These are phyloP conservation scores for Clupea harengus DNA, from an alignment of 2,113 vertebrate genomes.

Conservation along the genomic window DNA sequence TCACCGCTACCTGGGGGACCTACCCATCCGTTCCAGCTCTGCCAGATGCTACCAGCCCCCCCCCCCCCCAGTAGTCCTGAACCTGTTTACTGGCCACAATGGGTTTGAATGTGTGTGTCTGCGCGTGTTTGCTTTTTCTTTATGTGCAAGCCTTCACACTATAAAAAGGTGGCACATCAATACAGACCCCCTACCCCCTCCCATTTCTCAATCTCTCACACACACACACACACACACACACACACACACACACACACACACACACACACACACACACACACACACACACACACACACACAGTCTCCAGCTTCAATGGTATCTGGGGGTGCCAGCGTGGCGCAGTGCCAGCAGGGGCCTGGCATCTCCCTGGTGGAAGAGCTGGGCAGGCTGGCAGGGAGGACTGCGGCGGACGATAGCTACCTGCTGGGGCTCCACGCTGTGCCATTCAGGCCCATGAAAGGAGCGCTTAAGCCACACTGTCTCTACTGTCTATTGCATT, in stretches of 20 bases:
- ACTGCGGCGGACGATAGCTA: constrained; percentile 30
- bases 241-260: constrained; percentile 7
- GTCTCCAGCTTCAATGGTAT: constrained; percentile 26
- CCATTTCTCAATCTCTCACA: neutral
- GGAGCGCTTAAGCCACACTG: constrained; percentile 16
- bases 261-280: constrained; percentile 18
- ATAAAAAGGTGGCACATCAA: too few species aligned
- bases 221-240: too few species aligned
- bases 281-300: constrained; percentile 22
- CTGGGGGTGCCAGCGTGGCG: constrained; percentile 27
- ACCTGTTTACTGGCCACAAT: too few species aligned
- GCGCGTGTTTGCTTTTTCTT: neutral
- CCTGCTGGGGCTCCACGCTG: constrained; percentile 20
- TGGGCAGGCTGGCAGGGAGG: constrained; percentile 17
- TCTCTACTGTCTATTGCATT: neutral
- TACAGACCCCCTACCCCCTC: too few species aligned
- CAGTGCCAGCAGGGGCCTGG: constrained; percentile 23
- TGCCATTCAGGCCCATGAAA: constrained; percentile 32
- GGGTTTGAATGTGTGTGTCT: constrained; percentile 20
- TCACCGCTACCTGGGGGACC: too few species aligned
- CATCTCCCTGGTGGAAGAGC: neutral
- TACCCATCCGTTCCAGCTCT: neutral
- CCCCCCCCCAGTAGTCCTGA: neutral
- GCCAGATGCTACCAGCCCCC: neutral
- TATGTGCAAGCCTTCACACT: neutral